A percentile compares a stretch with the other conserved stretches of the same genome.
These are phyloP conservation scores for Philaethria dido DNA, from an alignment of 2,888 invertebrate species.

Conservation along the genomic window DNA sequence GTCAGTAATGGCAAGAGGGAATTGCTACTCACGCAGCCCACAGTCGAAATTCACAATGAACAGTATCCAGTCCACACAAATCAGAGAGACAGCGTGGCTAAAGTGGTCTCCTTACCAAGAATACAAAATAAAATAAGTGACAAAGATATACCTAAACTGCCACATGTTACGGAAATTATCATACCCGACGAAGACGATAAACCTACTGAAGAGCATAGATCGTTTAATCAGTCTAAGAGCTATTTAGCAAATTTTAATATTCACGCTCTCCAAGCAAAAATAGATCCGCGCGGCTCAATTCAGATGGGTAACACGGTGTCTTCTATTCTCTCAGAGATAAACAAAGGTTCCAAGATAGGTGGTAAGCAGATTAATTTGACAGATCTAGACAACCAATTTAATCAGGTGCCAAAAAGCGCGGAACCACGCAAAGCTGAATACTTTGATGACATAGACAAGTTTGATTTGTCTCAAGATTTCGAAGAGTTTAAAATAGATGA, in stretches of 20 bases:
- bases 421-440: slow-evolving; percentile 75
- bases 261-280: slow-evolving; percentile 74
- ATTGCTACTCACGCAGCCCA: slow-evolving; percentile 81
- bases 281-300: slow-evolving; percentile 81
- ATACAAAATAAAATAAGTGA: slow-evolving; percentile 78
- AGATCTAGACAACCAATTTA: slow-evolving; percentile 76
- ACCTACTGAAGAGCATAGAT: slow-evolving; percentile 66
- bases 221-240: slow-evolving; percentile 68
- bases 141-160: slow-evolving; percentile 88
- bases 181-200: slow-evolving; percentile 86
- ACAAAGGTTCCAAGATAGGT: slow-evolving; percentile 75
- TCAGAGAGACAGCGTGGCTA: slow-evolving; percentile 75
- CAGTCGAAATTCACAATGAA: slow-evolving; percentile 80
- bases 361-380: slow-evolving; percentile 75
- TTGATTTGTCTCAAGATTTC: slow-evolving; percentile 89
- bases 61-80: slow-evolving; percentile 72
- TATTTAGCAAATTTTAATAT: slow-evolving; percentile 73
- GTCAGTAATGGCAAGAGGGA: slow-evolving; percentile 82
- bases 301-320: slow-evolving; percentile 86
- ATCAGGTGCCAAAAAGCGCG: slow-evolving; percentile 60
- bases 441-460: slow-evolving; percentile 83
- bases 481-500: slow-evolving; percentile 92
- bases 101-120: slow-evolving; percentile 73
- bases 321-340: slow-evolving; percentile 84
- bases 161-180: slow-evolving; percentile 89